phyloP scores from a whole-genome alignment of 2,888 invertebrate genomes.

The Pseudococcus longispinus region DNA sequence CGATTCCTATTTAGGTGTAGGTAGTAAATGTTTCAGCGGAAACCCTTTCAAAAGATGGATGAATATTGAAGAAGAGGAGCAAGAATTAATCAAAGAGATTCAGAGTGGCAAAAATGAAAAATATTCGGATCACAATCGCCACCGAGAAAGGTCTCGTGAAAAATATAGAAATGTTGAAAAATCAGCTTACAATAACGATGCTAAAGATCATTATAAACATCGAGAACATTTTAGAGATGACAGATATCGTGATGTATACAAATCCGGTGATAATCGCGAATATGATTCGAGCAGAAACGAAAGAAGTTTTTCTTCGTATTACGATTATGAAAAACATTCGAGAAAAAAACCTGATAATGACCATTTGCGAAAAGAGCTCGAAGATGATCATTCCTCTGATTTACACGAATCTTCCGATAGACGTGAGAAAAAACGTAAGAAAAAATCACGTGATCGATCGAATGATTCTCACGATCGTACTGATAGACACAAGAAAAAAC shows the following conservation, averaged over 20 bases:
- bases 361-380: not conserved
- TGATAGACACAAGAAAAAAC: not conserved
- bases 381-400: not conserved
- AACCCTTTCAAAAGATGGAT: constrained; percentile 59
- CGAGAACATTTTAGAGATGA: not conserved
- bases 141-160: not conserved
- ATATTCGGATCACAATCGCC: not conserved
- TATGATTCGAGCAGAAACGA: not conserved
- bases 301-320: not conserved
- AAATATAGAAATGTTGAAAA: not conserved
- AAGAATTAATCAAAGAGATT: not conserved
- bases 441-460: not conserved
- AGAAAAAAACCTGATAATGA: not conserved
- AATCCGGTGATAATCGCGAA: not conserved
- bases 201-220: not conserved
- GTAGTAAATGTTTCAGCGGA: constrained; percentile 52
- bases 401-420: not conserved
- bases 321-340: not conserved
- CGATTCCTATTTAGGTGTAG: constrained; percentile 53
- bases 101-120: not conserved
- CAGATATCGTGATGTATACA: not conserved
- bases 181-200: not conserved
- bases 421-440: not conserved
- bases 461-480: not conserved
- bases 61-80: constrained; percentile 56